phyloP scores from a whole-genome alignment of 1,140 invertebrate species.

The Antheraea mylitta region DNA sequence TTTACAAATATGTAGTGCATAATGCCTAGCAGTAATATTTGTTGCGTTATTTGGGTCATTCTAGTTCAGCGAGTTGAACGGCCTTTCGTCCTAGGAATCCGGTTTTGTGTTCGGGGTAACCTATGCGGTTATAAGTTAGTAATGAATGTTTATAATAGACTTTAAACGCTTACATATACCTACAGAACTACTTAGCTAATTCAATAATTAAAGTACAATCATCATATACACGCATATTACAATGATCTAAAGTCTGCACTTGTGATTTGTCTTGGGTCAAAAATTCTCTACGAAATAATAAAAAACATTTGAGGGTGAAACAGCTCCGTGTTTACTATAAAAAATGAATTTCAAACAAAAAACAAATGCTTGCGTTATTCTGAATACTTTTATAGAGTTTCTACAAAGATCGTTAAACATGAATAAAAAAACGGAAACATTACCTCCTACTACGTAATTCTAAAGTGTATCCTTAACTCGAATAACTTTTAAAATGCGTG shows the following conservation, averaged over 20 bases:
- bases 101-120: slow-evolving; percentile 28
- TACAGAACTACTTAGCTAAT: too few species aligned
- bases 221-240: background rate
- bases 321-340: too few species aligned
- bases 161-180: background rate
- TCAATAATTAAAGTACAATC: too few species aligned
- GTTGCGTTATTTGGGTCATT: slow-evolving; percentile 60
- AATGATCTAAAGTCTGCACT: background rate
- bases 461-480: background rate
- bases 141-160: background rate
- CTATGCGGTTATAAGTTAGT: slow-evolving; percentile 11
- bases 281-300: background rate
- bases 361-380: too few species aligned
- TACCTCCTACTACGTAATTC: background rate
- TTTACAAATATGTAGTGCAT: slow-evolving; percentile 3
- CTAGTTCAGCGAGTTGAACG: slow-evolving; percentile 54
- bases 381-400: background rate
- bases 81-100: slow-evolving; percentile 43
- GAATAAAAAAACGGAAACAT: background rate
- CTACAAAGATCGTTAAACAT: background rate
- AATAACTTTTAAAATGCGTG: background rate
- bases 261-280: background rate
- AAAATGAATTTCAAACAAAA: too few species aligned
- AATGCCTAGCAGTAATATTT: slow-evolving; percentile 28
- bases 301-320: background rate